Conservation (phyloP, 2,113 vertebrate species). For the Atrichornis clamosus region DNA sequence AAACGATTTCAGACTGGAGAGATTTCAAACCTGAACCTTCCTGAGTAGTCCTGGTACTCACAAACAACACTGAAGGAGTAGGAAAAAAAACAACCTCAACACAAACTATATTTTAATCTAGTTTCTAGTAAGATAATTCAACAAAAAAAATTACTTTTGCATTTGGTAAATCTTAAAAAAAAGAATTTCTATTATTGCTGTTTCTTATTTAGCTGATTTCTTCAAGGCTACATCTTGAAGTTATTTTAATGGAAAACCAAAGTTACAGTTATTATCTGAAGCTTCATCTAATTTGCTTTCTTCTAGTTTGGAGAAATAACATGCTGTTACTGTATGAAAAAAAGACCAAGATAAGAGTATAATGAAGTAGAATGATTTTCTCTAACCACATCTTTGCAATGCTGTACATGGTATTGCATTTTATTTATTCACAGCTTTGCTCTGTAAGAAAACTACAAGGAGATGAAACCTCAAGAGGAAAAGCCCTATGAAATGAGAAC, state of each 20-base stretch:
- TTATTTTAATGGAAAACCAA: background rate
- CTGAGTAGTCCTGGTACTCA: background rate
- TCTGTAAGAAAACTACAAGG: background rate
- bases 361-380: background rate
- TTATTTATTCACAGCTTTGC: slow-evolving; percentile 19
- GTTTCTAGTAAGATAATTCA: background rate
- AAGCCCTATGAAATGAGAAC: background rate
- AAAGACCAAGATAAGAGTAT: background rate
- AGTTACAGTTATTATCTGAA: background rate
- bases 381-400: background rate
- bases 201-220: background rate
- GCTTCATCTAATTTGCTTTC: background rate
- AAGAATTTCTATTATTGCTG: background rate
- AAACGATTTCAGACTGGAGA: background rate
- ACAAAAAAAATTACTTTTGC: background rate
- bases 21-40: background rate
- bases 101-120: background rate
- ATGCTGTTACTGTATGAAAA: background rate
- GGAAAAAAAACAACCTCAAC: background rate
- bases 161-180: background rate
- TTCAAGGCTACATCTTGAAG: background rate
- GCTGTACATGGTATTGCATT: background rate
- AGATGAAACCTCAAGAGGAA: background rate
- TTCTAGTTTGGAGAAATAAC: background rate
- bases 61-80: background rate